Conservation (phyloP, 2,888 invertebrate genomes). For the Drosophila helvetica region DNA sequence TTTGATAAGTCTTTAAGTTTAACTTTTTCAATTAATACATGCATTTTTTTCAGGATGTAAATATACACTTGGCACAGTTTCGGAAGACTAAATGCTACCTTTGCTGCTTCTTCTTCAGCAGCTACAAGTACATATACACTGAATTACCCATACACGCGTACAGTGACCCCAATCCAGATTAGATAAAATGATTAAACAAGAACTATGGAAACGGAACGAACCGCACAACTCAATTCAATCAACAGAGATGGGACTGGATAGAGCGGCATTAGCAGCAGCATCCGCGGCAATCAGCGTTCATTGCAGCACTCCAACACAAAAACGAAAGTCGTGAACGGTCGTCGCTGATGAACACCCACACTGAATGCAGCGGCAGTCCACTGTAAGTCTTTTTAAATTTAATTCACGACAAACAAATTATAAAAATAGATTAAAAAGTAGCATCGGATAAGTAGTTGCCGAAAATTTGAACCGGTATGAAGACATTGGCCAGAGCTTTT, state of each 20-base stretch:
- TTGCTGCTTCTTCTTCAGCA: background rate
- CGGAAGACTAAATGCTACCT: constrained; percentile 6
- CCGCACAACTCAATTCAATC: constrained; percentile 67
- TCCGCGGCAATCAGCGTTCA: constrained; percentile 25
- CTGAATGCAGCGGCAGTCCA: constrained; percentile 24
- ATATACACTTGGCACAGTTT: constrained; percentile 3
- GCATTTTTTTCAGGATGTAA: too few species aligned
- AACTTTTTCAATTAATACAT: background rate
- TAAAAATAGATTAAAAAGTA: constrained; percentile 70
- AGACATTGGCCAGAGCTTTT: constrained; percentile 55
- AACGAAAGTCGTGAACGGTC: constrained; percentile 19
- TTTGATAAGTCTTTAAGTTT: too few species aligned
- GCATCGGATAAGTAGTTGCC: constrained; percentile 64
- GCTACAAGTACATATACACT: constrained; percentile 3
- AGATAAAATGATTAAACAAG: constrained; percentile 72
- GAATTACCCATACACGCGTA: constrained; percentile 1
- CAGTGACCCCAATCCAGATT: constrained; percentile 61
- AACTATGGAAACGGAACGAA: constrained; percentile 43
- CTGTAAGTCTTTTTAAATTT: constrained; percentile 43
- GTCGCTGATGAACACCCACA: constrained; percentile 8
- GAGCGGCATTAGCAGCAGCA: constrained; percentile 39
- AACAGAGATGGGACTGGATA: constrained; percentile 41
- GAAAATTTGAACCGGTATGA: constrained; percentile 62
- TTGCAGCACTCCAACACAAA: constrained; percentile 35
- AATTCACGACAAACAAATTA: constrained; percentile 48